Percentiles rank a stretch among this genome's conserved stretches.
Evolutionary conservation across 2,888 invertebrate species (phyloP).

Genomic region (Euclidia mi): DNA sequence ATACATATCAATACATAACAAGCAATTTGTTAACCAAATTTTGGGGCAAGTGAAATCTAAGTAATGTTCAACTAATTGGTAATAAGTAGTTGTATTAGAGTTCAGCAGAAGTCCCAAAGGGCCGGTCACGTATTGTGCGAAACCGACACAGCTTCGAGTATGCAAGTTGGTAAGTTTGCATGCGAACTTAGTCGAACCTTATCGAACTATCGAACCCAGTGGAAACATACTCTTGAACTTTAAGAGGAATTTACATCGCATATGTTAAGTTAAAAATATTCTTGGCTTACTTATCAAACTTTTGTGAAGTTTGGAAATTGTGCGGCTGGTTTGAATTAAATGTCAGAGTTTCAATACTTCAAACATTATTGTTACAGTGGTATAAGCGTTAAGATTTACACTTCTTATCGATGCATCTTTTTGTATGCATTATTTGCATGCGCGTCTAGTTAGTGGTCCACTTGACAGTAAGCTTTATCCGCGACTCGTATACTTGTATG

Average conservation of each 20-base stretch:
- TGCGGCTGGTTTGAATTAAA: not conserved
- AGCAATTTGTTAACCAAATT: constrained; percentile 1
- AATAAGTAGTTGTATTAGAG: constrained; percentile 48
- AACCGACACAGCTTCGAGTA: constrained; percentile 41
- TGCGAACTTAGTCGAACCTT: constrained; percentile 48
- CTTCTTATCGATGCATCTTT: too few relatives aligned
- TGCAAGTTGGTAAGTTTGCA: constrained; percentile 60
- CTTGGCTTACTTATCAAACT: not conserved
- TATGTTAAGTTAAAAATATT: constrained; percentile 15
- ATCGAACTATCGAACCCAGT: constrained; percentile 48
- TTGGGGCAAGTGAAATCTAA: constrained; percentile 12
- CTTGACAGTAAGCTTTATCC: too few relatives aligned
- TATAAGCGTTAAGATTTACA: too few relatives aligned
- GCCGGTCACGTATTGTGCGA: constrained; percentile 58
- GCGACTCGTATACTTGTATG: too few relatives aligned
- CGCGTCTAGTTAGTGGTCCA: too few relatives aligned
- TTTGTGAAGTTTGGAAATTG: not conserved
- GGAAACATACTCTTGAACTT: constrained; percentile 51
- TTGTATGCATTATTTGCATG: too few relatives aligned
- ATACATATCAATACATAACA: constrained; percentile 4
- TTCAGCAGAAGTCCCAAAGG: constrained; percentile 47
- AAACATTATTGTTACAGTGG: too few relatives aligned
- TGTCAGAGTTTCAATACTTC: too few relatives aligned
- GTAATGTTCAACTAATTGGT: constrained; percentile 24
- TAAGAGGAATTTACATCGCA: constrained; percentile 45